Conservation (phyloP, 2,888 invertebrate genomes). For the Carabus problematicus region DNA sequence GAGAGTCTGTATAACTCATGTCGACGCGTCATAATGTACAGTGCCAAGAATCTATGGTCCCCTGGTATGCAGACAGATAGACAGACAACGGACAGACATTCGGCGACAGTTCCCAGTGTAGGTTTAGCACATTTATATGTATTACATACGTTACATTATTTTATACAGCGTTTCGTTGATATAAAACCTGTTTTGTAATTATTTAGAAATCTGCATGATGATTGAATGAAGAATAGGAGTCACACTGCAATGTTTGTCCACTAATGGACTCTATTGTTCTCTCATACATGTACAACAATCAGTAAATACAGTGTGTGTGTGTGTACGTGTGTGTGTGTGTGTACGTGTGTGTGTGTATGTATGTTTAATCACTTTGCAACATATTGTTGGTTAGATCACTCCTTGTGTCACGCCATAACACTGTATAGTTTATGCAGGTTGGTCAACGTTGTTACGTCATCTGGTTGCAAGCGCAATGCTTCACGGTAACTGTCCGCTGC, state of each 20-base stretch:
- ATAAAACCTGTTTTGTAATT: constrained; percentile 11
- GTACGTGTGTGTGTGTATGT: too few species aligned
- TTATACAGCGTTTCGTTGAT: constrained; percentile 25
- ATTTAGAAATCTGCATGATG: not conserved
- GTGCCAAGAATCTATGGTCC: constrained; percentile 17
- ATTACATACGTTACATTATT: not conserved
- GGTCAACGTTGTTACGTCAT: constrained; percentile 85
- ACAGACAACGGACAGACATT: not conserved
- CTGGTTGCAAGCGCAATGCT: constrained; percentile 86
- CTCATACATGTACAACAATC: not conserved
- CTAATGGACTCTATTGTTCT: not conserved
- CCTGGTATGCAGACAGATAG: not conserved
- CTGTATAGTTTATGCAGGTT: constrained; percentile 81
- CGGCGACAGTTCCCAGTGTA: constrained; percentile 12
- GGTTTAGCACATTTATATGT: constrained; percentile 13
- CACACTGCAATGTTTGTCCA: not conserved
- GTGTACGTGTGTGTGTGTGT: too few species aligned
- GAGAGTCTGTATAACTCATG: not conserved
- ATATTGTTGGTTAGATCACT: constrained; percentile 6
- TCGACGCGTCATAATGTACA: not conserved
- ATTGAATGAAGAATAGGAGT: not conserved
- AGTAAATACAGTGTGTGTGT: too few species aligned
- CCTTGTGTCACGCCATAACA: constrained; percentile 62
- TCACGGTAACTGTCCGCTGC: constrained; percentile 87
- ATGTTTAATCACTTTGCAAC: not conserved